Evolutionary conservation across 2,888 invertebrate genomes (phyloP), one percentile per base, ranked within the genome.

Genomic region (Drosophila kuntzei): DNA sequence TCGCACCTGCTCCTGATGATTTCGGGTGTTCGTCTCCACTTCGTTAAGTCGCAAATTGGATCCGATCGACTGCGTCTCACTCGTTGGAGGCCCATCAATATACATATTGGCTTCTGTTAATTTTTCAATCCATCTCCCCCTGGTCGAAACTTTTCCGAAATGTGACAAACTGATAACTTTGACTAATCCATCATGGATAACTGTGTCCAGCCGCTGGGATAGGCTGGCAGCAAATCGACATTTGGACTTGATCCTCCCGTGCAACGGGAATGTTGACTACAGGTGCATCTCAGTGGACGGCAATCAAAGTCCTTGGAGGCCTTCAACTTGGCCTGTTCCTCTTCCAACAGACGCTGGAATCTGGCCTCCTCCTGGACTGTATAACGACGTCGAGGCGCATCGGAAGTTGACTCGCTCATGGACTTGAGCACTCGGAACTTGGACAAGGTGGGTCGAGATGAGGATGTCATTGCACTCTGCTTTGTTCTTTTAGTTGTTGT

Each of bases 121-220:
- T 34, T 39, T 53, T 14, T 22, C 32, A 68, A 62, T 70, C 22
- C 53, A 25, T 27, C 12, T 50, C 3, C n/a, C 12, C 12, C 51
- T 14, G 29, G 3, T 22, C 11, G 11, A 57, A 65, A 55, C 32
- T 12, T 20, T 43, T 41, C 22, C 34, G n/a, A 70, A 70, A n/a
- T 53, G 29, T 53, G 53, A 18, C n/a, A 39, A 50, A 20, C 20
- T 6, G 7, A 14, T 0, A 37, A 8, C 9, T 36, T 46, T 75
- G 62, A 43, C 46, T 49, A 43, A 6, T 50, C 32, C n/a, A 11
- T n/a, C 20, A 7, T 41, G 14, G 32, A 11, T 37, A 12, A 41
- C 61, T 69, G 36, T 8, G 74, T 20, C 65, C 64, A 63, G 37
- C 14, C 11, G 11, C 37, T 65, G 32, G 73, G 18, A 65, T 70